These are phyloP conservation scores for Schrankia costaestrigalis DNA, from an alignment of 2,888 invertebrate species.

Conservation along the genomic window DNA sequence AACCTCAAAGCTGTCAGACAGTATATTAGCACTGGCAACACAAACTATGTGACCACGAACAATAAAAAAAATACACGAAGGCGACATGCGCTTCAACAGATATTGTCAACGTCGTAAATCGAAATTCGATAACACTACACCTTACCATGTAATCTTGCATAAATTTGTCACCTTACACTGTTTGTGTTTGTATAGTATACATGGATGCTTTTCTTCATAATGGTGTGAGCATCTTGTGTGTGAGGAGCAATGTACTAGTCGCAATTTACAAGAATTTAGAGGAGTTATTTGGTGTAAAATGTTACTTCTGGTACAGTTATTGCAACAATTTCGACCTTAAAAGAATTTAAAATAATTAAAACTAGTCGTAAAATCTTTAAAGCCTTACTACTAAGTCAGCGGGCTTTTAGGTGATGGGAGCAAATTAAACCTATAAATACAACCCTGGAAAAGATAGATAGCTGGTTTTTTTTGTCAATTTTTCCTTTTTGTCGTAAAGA, in stretches of 20 bases:
- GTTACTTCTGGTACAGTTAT: not conserved
- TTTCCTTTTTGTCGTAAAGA: too few species aligned
- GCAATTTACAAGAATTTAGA: too few species aligned
- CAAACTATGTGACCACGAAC: slow-evolving; percentile 50
- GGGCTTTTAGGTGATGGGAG: too few species aligned
- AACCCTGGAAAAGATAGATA: too few species aligned
- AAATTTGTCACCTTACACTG: slow-evolving; percentile 47
- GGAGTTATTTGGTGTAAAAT: not conserved
- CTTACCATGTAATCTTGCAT: slow-evolving; percentile 20
- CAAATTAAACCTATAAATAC: too few species aligned
- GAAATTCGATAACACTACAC: slow-evolving; percentile 68
- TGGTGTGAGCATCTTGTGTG: not conserved
- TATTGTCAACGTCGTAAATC: slow-evolving; percentile 64
- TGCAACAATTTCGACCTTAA: not conserved
- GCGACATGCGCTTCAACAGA: slow-evolving; percentile 65
- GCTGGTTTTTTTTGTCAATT: too few species aligned
- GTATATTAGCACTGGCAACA: slow-evolving; percentile 35
- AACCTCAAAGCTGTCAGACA: slow-evolving; percentile 20
- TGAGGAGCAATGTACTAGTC: not conserved
- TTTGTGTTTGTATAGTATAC: slow-evolving; percentile 2
- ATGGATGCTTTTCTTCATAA: not conserved
- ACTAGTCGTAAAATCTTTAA: too few species aligned
- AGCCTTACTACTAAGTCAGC: too few species aligned
- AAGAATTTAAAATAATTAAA: too few species aligned
- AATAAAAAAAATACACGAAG: slow-evolving; percentile 56